A percentile compares a stretch with the other conserved stretches of the same genome.
These are phyloP conservation scores for Antigone vipio DNA, from an alignment of 2,113 vertebrate species.

Conservation along the genomic window DNA sequence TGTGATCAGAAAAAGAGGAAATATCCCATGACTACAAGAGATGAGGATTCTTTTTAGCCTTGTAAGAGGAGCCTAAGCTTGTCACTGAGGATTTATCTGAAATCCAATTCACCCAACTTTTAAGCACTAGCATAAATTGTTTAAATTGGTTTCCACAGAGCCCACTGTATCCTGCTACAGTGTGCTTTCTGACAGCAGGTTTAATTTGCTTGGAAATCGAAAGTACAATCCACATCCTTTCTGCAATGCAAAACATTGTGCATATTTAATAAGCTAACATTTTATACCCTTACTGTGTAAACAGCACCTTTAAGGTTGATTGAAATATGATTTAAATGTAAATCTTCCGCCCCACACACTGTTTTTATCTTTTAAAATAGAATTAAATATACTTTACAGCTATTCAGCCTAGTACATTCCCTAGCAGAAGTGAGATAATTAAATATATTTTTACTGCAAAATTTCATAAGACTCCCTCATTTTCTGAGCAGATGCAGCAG, in stretches of 20 bases:
- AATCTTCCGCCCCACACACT: background rate
- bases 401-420: background rate
- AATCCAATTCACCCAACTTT: slow-evolving; percentile 59
- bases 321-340: slow-evolving; percentile 58
- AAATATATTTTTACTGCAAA: slow-evolving; percentile 11
- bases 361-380: slow-evolving; percentile 33
- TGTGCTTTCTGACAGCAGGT: slow-evolving; percentile 48
- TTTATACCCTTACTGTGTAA: slow-evolving; percentile 60
- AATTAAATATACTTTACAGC: slow-evolving; percentile 19
- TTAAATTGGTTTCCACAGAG: slow-evolving; percentile 64
- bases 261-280: slow-evolving; percentile 65
- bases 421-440: slow-evolving; percentile 9
- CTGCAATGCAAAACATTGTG: slow-evolving; percentile 59
- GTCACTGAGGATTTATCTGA: slow-evolving; percentile 45
- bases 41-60: background rate
- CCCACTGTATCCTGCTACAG: slow-evolving; percentile 51
- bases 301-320: slow-evolving; percentile 50
- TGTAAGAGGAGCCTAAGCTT: background rate
- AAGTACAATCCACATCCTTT: slow-evolving; percentile 68
- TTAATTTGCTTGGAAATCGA: slow-evolving; percentile 69
- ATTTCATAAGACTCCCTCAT: background rate
- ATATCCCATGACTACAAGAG: background rate
- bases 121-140: slow-evolving; percentile 61
- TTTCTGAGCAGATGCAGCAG: background rate
- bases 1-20: background rate